Percentiles rank a stretch among this genome's conserved stretches.
These are phyloP conservation scores for Drosophila lacicola DNA, from an alignment of 2,888 invertebrate species.

Conservation along the genomic window DNA sequence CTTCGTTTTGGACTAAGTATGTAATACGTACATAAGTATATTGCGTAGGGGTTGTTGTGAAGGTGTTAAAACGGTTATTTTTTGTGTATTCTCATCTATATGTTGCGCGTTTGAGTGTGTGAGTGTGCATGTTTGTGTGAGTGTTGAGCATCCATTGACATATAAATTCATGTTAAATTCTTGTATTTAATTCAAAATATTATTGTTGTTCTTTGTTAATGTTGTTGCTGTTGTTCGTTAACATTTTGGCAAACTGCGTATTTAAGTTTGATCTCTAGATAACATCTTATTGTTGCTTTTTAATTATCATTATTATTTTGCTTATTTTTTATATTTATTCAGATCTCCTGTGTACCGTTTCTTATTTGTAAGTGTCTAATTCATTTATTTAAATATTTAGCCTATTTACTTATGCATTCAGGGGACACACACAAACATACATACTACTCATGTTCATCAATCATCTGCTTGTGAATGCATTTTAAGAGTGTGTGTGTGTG, in stretches of 20 bases:
- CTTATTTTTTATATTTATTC: constrained; percentile 2
- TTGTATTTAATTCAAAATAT: constrained; percentile 32
- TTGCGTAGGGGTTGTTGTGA: constrained; percentile 30
- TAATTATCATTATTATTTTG: constrained; percentile 11
- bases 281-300: constrained; percentile 33
- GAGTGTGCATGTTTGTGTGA: not conserved
- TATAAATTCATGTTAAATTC: constrained; percentile 46
- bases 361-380: constrained; percentile 38
- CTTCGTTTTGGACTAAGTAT: constrained; percentile 34
- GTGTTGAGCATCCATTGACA: constrained; percentile 39
- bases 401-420: constrained; percentile 29
- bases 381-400: constrained; percentile 47
- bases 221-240: constrained; percentile 19
- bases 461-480: constrained; percentile 12
- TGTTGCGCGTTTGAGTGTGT: constrained; percentile 2
- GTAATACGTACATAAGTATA: constrained; percentile 35
- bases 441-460: constrained; percentile 5
- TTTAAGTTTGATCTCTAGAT: constrained; percentile 41
- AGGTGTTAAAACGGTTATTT: constrained; percentile 8
- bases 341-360: constrained; percentile 59
- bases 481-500: not conserved
- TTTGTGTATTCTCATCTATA: constrained; percentile 17
- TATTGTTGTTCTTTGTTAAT: constrained; percentile 21
- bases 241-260: constrained; percentile 31
- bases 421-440: constrained; percentile 37